Base-by-base conservation (phyloP, 2,888 invertebrate species). In the Lapara coniferarum region DNA sequence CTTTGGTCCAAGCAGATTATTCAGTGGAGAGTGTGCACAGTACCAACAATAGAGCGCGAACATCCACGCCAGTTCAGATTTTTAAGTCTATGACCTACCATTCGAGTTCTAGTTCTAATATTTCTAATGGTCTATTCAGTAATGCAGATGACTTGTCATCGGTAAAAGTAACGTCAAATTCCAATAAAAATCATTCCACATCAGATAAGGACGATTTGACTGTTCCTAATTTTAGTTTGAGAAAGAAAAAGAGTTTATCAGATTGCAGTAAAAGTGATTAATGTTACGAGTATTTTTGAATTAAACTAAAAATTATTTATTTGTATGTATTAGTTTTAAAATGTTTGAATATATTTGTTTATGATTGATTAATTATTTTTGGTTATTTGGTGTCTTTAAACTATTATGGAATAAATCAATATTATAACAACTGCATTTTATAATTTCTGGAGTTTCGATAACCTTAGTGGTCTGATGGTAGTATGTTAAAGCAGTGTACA, bases 31-130 rank as follows among this genome's bases (percentile, higher is more conserved):
- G 88, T 67, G 74, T 75, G 52, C 81, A 75, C 1, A 88, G 85
- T 71, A 84, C 77, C 6, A 82, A 78, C 55, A 88, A 88, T 70
- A 83, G 92, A 72, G 91, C 93, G n/a, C 88, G 95, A 0, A 95
- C 95, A 5, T 95, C 95, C 0, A 95, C 95, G 4, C 95, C 95
- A 0, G 93, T 95, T 10, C 94, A 93, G 71, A 86, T 90, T 30
- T 93, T 89, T 76, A 94, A 88, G 74, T 92, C 93, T 0, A 83
- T 84, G 75, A 88, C 88, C 0, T 93, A 90, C 75, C 89, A 89
- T 71, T 90, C 94, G 5, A 94, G 90, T 76, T 92, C 94, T 2
- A 91, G 92, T 75, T 94, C 94, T 0, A 94, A 93, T 74, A 77
- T 87, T 66, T 92, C 94, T 5, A 92, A 93, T 71, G 90, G 91